phyloP scores from a whole-genome alignment of 2,888 invertebrate genomes.

The Drosophila incognita region DNA sequence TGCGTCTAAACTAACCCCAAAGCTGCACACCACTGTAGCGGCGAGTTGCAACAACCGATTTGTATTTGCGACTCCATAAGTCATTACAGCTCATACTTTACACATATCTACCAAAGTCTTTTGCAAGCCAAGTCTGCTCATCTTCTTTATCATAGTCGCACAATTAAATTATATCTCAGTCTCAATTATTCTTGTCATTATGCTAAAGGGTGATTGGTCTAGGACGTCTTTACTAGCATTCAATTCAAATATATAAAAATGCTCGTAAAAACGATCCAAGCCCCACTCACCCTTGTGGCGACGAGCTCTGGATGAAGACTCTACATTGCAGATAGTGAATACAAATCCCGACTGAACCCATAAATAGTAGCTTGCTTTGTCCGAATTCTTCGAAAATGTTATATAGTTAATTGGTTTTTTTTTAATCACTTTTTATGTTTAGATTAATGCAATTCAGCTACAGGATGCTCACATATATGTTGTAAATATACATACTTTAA shows the following conservation, averaged over 20 bases:
- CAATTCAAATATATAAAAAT: neutral
- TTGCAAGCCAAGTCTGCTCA: neutral
- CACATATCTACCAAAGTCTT: neutral
- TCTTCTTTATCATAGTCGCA: neutral
- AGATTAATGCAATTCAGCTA: neutral
- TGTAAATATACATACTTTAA: neutral
- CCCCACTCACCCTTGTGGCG: neutral
- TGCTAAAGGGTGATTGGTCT: neutral
- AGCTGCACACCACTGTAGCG: neutral
- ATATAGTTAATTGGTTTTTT: neutral
- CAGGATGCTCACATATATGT: neutral
- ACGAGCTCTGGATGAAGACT: neutral
- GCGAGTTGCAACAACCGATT: neutral
- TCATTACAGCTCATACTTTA: neutral
- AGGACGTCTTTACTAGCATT: neutral
- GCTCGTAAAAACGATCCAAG: accelerated
- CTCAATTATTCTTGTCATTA: neutral
- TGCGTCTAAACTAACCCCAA: no score
- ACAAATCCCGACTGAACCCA: neutral
- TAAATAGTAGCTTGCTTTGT: neutral
- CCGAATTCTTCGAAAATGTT: neutral
- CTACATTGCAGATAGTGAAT: neutral
- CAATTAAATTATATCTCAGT: neutral
- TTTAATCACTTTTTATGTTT: neutral
- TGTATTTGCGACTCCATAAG: neutral